phyloP scores from a whole-genome alignment of 2,113 vertebrate genomes.

The Rafetus swinhoei region DNA sequence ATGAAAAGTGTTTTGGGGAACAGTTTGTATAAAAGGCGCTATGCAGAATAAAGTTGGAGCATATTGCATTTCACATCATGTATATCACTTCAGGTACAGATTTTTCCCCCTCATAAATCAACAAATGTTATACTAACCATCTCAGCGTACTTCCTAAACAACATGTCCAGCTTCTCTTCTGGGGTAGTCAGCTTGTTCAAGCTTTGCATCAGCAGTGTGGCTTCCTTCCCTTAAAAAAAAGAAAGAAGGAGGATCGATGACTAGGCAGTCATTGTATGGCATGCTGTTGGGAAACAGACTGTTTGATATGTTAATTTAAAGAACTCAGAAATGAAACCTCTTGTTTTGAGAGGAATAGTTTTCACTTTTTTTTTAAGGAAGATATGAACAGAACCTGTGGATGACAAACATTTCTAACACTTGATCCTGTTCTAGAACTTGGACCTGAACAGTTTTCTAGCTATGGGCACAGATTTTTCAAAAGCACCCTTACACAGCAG shows the following conservation, averaged over 20 bases:
- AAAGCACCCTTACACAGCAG: background rate
- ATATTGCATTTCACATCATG: background rate
- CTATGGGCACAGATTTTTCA: background rate
- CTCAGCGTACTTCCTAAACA: slow-evolving; percentile 90
- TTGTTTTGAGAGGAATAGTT: background rate
- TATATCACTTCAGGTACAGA: background rate
- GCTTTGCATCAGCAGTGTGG: slow-evolving; percentile 84
- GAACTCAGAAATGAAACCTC: slow-evolving; percentile 9
- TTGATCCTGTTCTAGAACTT: background rate
- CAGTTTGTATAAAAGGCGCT: background rate
- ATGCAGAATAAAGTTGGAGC: background rate
- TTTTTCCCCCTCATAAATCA: background rate
- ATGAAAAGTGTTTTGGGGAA: background rate
- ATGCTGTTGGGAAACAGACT: background rate
- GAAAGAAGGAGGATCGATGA: background rate
- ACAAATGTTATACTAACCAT: slow-evolving; percentile 83
- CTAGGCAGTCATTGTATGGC: background rate
- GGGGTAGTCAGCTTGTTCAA: slow-evolving; percentile 84
- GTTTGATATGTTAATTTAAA: background rate
- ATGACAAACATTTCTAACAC: background rate
- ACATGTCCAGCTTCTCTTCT: slow-evolving; percentile 88
- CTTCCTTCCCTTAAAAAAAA: slow-evolving; percentile 83
- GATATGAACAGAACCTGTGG: background rate
- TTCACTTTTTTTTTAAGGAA: background rate
- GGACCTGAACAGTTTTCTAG: background rate